These are phyloP conservation scores for Heloderma charlesbogerti DNA, from an alignment of 2,113 vertebrate genomes.

Conservation along the genomic window DNA sequence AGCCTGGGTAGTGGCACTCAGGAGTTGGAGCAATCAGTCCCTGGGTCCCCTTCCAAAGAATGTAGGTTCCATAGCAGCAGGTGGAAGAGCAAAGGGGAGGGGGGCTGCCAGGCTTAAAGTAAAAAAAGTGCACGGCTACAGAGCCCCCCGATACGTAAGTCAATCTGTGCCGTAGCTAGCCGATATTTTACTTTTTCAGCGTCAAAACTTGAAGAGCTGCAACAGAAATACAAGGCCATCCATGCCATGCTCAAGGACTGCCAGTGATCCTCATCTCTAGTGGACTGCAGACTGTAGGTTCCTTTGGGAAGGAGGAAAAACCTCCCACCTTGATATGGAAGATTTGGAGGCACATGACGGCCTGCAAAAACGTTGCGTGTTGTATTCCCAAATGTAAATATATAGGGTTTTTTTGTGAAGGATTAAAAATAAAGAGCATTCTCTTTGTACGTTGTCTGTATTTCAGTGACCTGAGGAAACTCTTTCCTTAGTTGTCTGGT, in stretches of 20 bases:
- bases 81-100: no score
- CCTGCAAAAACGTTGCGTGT: neutral
- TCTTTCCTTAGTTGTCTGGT: neutral
- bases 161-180: neutral
- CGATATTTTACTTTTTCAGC: neutral
- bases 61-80: neutral
- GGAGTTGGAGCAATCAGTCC: neutral
- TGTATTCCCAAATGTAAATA: neutral
- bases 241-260: neutral
- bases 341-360: neutral
- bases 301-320: neutral
- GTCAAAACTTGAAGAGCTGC: constrained; percentile 26
- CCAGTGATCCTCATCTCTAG: neutral
- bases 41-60: neutral
- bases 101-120: neutral
- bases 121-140: neutral
- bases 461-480: neutral
- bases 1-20: neutral
- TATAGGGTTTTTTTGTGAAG: neutral
- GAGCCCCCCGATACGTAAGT: neutral
- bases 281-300: neutral
- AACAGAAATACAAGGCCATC: constrained; percentile 17
- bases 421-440: neutral
- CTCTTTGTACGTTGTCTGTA: neutral
- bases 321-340: neutral